Evolutionary conservation across 2,797 vertebrate genomes (phyloP).

Genomic region (Neomorphus geoffroyi): DNA sequence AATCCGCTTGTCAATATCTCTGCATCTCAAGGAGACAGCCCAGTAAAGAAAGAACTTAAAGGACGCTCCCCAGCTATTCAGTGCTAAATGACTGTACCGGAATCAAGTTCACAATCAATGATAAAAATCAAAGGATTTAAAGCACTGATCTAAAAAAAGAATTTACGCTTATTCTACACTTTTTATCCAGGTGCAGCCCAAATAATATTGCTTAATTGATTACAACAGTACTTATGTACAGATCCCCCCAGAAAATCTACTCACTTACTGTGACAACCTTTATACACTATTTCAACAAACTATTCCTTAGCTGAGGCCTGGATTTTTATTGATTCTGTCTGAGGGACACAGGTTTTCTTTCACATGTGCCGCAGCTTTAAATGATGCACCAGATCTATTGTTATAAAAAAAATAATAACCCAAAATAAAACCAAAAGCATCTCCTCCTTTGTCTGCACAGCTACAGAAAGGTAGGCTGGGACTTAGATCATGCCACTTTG

Average conservation of each 20-base stretch:
- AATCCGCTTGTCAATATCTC: slow-evolving; percentile 30
- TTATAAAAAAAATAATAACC: neutral
- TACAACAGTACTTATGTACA: neutral
- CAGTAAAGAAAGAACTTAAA: neutral
- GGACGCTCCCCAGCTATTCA: neutral
- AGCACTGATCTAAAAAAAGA: neutral
- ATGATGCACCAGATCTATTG: neutral
- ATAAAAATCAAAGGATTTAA: neutral
- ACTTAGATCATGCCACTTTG: neutral
- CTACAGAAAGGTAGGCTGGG: neutral
- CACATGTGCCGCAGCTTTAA: neutral
- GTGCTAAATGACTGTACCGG: neutral
- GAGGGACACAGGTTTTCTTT: neutral
- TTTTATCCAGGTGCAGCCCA: neutral
- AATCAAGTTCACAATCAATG: neutral
- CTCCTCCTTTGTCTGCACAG: neutral
- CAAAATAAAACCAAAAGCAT: neutral
- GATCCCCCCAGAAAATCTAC: neutral
- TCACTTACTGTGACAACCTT: neutral
- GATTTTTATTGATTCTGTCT: neutral
- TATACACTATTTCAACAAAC: neutral
- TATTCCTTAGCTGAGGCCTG: neutral
- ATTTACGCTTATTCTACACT: neutral
- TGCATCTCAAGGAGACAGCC: neutral
- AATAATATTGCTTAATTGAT: neutral